phyloP scores from a whole-genome alignment of 1,140 invertebrate genomes.

The Drosophila saltans region DNA sequence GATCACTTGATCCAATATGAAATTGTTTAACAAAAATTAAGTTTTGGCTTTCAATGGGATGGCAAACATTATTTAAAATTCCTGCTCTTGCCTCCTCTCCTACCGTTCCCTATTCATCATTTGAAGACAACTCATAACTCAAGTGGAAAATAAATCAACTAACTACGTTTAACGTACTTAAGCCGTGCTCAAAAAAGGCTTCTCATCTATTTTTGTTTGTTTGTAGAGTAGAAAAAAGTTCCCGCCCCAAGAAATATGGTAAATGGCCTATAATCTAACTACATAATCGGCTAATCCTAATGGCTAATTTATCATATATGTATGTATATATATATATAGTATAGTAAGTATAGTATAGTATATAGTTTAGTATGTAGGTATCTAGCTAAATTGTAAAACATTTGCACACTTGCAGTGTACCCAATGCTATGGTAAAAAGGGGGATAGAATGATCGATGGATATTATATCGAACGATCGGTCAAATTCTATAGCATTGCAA shows the following conservation, averaged over 20 bases:
- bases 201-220: slow-evolving; percentile 22
- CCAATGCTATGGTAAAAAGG: slow-evolving; percentile 21
- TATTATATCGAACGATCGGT: slow-evolving; percentile 9
- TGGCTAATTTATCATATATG: background rate
- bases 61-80: too few species aligned
- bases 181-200: slow-evolving; percentile 64
- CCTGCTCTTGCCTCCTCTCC: too few species aligned
- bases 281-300: slow-evolving; percentile 58
- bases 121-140: background rate
- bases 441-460: slow-evolving; percentile 17
- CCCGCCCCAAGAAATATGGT: slow-evolving; percentile 37
- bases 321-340: background rate
- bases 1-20: too few species aligned
- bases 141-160: slow-evolving; percentile 37
- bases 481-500: slow-evolving; percentile 64
- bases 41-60: too few species aligned
- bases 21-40: too few species aligned
- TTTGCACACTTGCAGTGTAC: slow-evolving; percentile 49
- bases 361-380: slow-evolving; percentile 38
- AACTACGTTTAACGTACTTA: slow-evolving; percentile 72
- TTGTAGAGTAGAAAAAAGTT: slow-evolving; percentile 44
- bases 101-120: background rate
- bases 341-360: background rate
- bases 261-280: slow-evolving; percentile 32
- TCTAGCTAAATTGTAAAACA: slow-evolving; percentile 57